These are phyloP conservation scores for Parotia lawesii DNA, from an alignment of 2,113 vertebrate species.

Conservation along the genomic window DNA sequence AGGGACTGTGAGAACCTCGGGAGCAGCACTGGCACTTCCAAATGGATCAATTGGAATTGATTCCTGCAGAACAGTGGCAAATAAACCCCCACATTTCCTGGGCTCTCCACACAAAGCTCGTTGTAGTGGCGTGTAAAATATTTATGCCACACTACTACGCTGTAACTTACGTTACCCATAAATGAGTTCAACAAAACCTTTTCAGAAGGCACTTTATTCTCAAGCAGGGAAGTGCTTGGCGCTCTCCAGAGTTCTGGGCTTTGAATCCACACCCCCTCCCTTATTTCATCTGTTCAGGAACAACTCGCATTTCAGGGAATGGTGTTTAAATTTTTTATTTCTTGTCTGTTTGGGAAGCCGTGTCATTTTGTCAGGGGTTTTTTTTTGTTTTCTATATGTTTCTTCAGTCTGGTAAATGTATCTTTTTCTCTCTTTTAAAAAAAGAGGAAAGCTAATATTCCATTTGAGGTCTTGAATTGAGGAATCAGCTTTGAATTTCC, in stretches of 20 bases:
- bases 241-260: background rate
- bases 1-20: background rate
- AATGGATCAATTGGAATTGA: background rate
- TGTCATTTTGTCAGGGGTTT: background rate
- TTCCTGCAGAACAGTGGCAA: background rate
- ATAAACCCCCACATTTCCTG: background rate
- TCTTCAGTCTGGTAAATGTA: background rate
- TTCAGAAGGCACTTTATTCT: background rate
- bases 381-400: background rate
- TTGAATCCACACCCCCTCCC: background rate
- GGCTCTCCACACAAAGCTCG: background rate
- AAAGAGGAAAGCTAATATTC: background rate
- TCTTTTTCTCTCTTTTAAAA: background rate
- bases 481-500: background rate
- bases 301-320: background rate
- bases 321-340: background rate
- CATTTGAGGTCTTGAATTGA: background rate
- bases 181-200: background rate
- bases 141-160: constrained; percentile 28
- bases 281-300: background rate
- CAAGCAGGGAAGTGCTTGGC: background rate
- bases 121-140: constrained; percentile 16
- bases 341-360: background rate
- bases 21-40: background rate
- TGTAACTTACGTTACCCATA: background rate